Conservation (phyloP, 2,113 vertebrate species). For the Xiphophorus hellerii region DNA sequence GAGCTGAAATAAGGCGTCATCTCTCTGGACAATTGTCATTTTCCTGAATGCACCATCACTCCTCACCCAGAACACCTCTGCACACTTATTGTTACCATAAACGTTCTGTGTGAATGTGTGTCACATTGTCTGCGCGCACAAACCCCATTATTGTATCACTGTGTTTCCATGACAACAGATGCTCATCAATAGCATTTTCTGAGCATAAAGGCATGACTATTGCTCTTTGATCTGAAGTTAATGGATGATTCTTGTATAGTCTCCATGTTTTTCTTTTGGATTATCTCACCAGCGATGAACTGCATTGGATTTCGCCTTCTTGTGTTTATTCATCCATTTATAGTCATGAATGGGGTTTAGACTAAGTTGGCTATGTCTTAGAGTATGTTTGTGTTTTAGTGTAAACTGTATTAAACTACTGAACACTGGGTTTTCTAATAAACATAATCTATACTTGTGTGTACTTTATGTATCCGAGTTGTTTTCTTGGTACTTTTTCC, state of each 20-base stretch:
- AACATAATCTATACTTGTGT: not conserved
- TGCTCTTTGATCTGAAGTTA: not conserved
- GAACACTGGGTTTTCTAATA: not conserved
- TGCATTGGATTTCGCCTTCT: not conserved
- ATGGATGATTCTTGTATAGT: not conserved
- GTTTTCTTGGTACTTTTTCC: too few relatives aligned
- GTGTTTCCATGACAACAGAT: conserved; percentile 44
- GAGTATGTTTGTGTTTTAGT: not conserved
- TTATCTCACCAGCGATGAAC: not conserved
- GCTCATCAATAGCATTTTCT: not conserved
- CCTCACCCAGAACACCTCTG: not conserved
- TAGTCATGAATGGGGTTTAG: not conserved
- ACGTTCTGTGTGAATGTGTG: not conserved
- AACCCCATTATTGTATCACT: conserved; percentile 9
- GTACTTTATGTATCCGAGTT: not conserved
- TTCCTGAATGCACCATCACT: conserved; percentile 14
- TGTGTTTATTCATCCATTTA: not conserved
- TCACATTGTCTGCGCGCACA: not conserved
- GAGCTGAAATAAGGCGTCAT: conserved; percentile 19
- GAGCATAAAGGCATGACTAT: too few relatives aligned
- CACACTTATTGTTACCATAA: not conserved
- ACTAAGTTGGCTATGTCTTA: not conserved
- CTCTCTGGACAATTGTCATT: not conserved
- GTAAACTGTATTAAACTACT: not conserved
- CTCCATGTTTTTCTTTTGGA: not conserved